A percentile compares a stretch with the other conserved stretches of the same genome.
Evolutionary conservation across 2,888 invertebrate species (phyloP).

Genomic region (Drosophila subquinaria): DNA sequence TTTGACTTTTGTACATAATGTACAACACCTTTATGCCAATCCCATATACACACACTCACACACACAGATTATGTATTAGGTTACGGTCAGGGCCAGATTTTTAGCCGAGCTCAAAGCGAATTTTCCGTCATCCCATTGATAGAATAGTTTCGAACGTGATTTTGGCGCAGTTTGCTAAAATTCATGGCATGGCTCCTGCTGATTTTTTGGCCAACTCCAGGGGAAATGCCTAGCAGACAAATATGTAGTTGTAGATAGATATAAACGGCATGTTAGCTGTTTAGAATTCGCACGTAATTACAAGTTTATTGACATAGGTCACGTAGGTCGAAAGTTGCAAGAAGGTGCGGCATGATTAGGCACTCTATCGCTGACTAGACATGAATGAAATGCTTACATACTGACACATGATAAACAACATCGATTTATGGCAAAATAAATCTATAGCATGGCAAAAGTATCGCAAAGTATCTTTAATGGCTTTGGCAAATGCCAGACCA

Average conservation of each 20-base stretch:
- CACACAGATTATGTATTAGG: constrained; percentile 8
- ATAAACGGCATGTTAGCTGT: constrained; percentile 16
- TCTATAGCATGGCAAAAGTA: constrained; percentile 21
- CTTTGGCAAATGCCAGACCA: constrained; percentile 22
- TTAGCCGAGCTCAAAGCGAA: constrained; percentile 24
- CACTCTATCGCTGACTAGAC: constrained; percentile 17
- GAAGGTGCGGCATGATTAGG: constrained; percentile 34
- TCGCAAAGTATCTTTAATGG: constrained; percentile 31
- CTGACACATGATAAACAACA: constrained; percentile 31
- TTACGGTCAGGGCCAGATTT: constrained; percentile 21
- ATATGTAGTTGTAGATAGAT: constrained; percentile 11
- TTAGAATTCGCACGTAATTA: constrained; percentile 72
- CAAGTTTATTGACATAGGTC: constrained; percentile 77
- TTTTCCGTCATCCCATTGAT: constrained; percentile 68
- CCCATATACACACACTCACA: constrained; percentile 29
- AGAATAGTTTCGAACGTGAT: constrained; percentile 83
- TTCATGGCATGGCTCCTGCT: constrained; percentile 66
- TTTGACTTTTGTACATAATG: constrained; percentile 72
- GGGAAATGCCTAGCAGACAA: constrained; percentile 7
- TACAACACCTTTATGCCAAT: constrained; percentile 41
- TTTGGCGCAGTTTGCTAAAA: constrained; percentile 78
- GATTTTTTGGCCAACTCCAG: constrained; percentile 41
- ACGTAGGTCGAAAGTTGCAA: constrained; percentile 56
- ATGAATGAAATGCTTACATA: constrained; percentile 33
- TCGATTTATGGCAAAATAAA: constrained; percentile 25